phyloP scores from a whole-genome alignment of 1,140 invertebrate genomes.

The Piezodorus guildinii region DNA sequence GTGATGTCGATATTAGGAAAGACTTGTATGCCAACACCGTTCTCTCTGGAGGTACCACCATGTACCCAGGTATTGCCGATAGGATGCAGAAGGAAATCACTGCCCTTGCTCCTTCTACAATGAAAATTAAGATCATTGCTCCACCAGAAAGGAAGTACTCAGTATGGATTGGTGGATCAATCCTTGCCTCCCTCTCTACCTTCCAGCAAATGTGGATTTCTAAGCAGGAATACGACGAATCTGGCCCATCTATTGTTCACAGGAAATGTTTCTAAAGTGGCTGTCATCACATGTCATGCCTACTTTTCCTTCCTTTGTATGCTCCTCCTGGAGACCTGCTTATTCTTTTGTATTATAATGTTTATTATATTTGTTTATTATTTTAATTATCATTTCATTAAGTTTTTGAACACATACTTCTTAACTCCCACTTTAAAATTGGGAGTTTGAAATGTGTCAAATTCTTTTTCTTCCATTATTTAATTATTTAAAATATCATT shows the following conservation, averaged over 20 bases:
- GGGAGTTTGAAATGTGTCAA: constrained; percentile 2
- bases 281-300: not conserved
- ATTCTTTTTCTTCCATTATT: constrained; percentile 13
- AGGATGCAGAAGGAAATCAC: constrained; percentile 69
- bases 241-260: constrained; percentile 86
- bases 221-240: constrained; percentile 91
- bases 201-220: constrained; percentile 95
- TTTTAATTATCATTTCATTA: constrained; percentile 10
- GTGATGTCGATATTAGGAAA: constrained; percentile 86
- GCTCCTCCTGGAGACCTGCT: not conserved
- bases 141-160: constrained; percentile 76
- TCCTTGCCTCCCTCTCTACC: constrained; percentile 72
- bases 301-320: constrained; percentile 5
- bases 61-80: constrained; percentile 85
- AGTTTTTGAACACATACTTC: not conserved
- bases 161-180: constrained; percentile 78
- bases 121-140: constrained; percentile 76
- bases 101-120: constrained; percentile 56
- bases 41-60: constrained; percentile 90
- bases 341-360: not conserved
- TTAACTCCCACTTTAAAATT: not conserved
- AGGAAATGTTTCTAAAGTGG: constrained; percentile 84
- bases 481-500: constrained; percentile 16
- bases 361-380: constrained; percentile 19
- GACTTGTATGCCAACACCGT: constrained; percentile 94